These are phyloP conservation scores for Tachysurus fulvidraco DNA, from an alignment of 2,113 vertebrate species.

Conservation along the genomic window DNA sequence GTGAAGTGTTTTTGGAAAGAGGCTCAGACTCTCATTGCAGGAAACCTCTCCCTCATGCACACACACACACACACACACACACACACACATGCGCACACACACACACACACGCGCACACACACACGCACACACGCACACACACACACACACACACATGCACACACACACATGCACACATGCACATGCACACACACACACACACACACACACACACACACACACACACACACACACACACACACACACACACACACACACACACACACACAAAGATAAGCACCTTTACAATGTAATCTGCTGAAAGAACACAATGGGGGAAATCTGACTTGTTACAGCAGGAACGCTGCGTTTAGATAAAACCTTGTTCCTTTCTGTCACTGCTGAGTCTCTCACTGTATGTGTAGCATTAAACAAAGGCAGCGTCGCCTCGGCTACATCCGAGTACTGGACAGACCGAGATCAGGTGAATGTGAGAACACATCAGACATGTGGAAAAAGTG, in stretches of 20 bases:
- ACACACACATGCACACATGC: too few relatives aligned
- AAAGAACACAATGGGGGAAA: constrained; percentile 23
- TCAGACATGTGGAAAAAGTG: background rate
- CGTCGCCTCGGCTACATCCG: background rate
- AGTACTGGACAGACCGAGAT: background rate
- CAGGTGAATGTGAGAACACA: background rate
- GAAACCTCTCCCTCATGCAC: constrained; percentile 5
- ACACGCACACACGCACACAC: background rate
- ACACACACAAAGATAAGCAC: background rate
- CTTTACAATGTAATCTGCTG: background rate
- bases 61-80: background rate
- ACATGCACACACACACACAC: background rate
- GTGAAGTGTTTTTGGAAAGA: background rate
- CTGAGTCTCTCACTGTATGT: constrained; percentile 4
- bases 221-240: background rate
- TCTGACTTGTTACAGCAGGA: background rate
- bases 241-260: background rate
- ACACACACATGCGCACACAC: background rate
- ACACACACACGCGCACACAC: background rate
- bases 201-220: background rate
- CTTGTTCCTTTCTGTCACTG: constrained; percentile 14
- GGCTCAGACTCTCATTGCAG: background rate
- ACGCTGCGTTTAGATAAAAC: constrained; percentile 17
- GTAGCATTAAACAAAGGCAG: too few relatives aligned
- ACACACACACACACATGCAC: background rate